Evolutionary conservation across 2,888 invertebrate genomes (phyloP).

Genomic region (Ennomos fuscantarius): DNA sequence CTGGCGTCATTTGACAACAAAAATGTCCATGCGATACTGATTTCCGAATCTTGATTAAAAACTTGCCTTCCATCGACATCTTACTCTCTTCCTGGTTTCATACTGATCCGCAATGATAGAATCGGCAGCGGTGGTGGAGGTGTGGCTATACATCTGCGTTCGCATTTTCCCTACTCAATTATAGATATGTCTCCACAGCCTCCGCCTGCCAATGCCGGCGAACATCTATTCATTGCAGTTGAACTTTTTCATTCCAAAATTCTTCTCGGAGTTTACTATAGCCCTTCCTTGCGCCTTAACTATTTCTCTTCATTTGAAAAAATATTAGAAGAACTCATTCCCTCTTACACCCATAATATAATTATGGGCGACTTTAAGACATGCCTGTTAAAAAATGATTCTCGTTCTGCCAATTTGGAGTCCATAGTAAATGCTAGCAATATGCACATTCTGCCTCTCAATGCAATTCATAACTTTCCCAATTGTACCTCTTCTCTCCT

Average conservation of each 20-base stretch:
- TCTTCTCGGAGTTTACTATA: slow-evolving; percentile 11
- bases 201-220: slow-evolving; percentile 5
- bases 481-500: slow-evolving; percentile 11
- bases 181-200: slow-evolving; percentile 8
- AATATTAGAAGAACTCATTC: slow-evolving; percentile 11
- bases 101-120: slow-evolving; percentile 6
- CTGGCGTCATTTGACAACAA: slow-evolving; percentile 15
- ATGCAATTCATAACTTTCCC: slow-evolving; percentile 14
- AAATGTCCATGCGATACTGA: not conserved
- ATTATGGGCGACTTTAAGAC: slow-evolving; percentile 26
- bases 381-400: slow-evolving; percentile 14
- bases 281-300: not conserved
- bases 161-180: slow-evolving; percentile 4
- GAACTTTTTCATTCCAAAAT: slow-evolving; percentile 1
- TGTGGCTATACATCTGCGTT: slow-evolving; percentile 10
- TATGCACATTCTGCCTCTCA: slow-evolving; percentile 14
- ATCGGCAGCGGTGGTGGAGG: not conserved
- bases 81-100: too few relatives aligned
- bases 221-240: slow-evolving; percentile 5
- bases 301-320: slow-evolving; percentile 18
- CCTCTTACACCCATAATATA: slow-evolving; percentile 14
- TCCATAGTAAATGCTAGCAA: not conserved
- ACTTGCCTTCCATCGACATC: too few relatives aligned
- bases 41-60: too few relatives aligned
- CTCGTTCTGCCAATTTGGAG: slow-evolving; percentile 2